These are phyloP conservation scores for Tenthredo distinguenda DNA, from an alignment of 2,888 invertebrate species.

Conservation along the genomic window DNA sequence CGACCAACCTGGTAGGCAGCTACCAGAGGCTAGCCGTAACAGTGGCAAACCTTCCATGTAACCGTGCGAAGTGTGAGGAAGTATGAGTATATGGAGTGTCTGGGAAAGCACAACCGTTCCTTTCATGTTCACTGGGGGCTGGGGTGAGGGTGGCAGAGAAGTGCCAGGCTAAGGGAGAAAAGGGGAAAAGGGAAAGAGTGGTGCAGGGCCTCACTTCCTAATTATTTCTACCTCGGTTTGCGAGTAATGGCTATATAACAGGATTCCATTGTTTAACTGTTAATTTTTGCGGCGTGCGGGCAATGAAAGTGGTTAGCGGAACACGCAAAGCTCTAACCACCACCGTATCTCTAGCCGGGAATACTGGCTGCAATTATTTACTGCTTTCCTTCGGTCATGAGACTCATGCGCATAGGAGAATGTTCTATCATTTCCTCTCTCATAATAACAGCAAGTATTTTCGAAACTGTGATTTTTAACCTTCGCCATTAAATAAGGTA, in stretches of 20 bases:
- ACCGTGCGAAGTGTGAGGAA: slow-evolving; percentile 54
- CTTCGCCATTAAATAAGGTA: neutral
- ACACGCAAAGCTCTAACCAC: slow-evolving; percentile 62
- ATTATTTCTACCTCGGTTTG: slow-evolving; percentile 71
- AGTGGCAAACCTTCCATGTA: slow-evolving; percentile 61
- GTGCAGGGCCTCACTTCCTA: slow-evolving; percentile 60
- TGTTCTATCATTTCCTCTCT: neutral
- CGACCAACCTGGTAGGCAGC: slow-evolving; percentile 54
- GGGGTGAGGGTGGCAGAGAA: slow-evolving; percentile 57
- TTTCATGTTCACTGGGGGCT: slow-evolving; percentile 68
- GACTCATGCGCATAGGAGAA: slow-evolving; percentile 4
- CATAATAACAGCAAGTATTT: neutral
- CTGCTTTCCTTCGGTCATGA: neutral
- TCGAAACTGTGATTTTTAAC: neutral
- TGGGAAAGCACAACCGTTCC: slow-evolving; percentile 71
- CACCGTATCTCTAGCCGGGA: slow-evolving; percentile 23
- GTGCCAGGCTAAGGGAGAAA: slow-evolving; percentile 41
- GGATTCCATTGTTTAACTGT: slow-evolving; percentile 72
- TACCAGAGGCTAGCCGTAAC: slow-evolving; percentile 60
- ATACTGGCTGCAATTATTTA: slow-evolving; percentile 44
- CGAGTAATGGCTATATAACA: slow-evolving; percentile 69
- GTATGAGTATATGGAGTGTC: slow-evolving; percentile 66
- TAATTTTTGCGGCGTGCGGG: slow-evolving; percentile 70
- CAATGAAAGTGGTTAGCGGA: slow-evolving; percentile 59
- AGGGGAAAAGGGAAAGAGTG: slow-evolving; percentile 49